Percentiles rank a stretch among this genome's conserved stretches.
phyloP scores from a whole-genome alignment of 2,797 vertebrate genomes.

The Sebastes cheni region DNA sequence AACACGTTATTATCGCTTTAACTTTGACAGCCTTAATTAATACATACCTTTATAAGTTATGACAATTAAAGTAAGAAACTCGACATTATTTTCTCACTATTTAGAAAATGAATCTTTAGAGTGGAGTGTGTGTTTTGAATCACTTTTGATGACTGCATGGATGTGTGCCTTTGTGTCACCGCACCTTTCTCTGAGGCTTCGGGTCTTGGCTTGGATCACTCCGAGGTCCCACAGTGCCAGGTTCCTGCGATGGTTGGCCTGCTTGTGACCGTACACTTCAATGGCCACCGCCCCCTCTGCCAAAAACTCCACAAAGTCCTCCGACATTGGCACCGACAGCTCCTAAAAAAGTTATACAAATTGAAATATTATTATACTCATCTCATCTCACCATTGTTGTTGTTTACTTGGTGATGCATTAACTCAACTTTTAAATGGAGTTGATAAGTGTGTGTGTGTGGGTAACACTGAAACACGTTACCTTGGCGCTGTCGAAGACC shows the following conservation, averaged over 20 bases:
- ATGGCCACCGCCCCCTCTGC: conserved; percentile 93
- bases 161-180: background rate
- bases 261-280: conserved; percentile 93
- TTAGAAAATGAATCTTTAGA: background rate
- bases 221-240: conserved; percentile 95
- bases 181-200: conserved; percentile 94
- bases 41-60: background rate
- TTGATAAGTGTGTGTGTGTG: background rate
- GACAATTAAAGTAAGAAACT: background rate
- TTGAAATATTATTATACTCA: background rate
- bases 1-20: too few relatives aligned
- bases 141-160: background rate
- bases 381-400: background rate
- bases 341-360: conserved; percentile 75
- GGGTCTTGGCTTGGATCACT: conserved; percentile 96
- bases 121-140: background rate
- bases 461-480: conserved; percentile 32
- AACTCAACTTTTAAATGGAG: too few relatives aligned
- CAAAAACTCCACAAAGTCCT: conserved; percentile 94
- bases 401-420: background rate
- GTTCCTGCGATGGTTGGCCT: conserved; percentile 89
- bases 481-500: conserved; percentile 92
- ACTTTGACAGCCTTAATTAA: background rate
- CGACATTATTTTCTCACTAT: background rate
- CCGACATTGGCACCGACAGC: conserved; percentile 87